Conservation (phyloP, 2,888 invertebrate genomes). For the Empis stercorea region DNA sequence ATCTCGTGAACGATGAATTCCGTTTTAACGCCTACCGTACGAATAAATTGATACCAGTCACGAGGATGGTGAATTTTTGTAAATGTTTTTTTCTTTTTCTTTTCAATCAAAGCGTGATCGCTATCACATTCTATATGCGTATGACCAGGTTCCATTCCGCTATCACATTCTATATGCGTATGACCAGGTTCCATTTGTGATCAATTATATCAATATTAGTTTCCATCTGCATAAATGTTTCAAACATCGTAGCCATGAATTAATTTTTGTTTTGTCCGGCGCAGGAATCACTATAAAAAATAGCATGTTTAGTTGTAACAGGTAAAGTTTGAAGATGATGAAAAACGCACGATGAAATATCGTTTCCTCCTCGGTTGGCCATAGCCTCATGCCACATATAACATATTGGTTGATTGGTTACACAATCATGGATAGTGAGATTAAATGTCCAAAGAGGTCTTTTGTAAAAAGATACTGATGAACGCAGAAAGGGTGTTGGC, state of each 20-base stretch:
- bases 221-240: slow-evolving; percentile 4
- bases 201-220: not conserved
- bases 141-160: too few species aligned
- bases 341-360: slow-evolving; percentile 11
- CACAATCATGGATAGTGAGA: slow-evolving; percentile 11
- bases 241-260: slow-evolving; percentile 10
- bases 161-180: not conserved
- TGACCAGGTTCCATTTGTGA: not conserved
- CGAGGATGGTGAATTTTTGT: not conserved
- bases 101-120: too few species aligned
- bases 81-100: not conserved
- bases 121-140: too few species aligned
- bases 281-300: slow-evolving; percentile 13
- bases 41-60: not conserved
- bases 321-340: slow-evolving; percentile 6
- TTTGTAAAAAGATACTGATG: slow-evolving; percentile 12
- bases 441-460: slow-evolving; percentile 12
- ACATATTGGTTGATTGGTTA: slow-evolving; percentile 8
- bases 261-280: slow-evolving; percentile 12
- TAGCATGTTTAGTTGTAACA: slow-evolving; percentile 6
- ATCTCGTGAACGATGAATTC: too few species aligned
- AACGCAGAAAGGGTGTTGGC: slow-evolving; percentile 10
- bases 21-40: too few species aligned
- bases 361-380: slow-evolving; percentile 12
- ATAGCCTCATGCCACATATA: slow-evolving; percentile 15